Evolutionary conservation across 2,888 invertebrate species (phyloP).

Genomic region (Cryptus armator): DNA sequence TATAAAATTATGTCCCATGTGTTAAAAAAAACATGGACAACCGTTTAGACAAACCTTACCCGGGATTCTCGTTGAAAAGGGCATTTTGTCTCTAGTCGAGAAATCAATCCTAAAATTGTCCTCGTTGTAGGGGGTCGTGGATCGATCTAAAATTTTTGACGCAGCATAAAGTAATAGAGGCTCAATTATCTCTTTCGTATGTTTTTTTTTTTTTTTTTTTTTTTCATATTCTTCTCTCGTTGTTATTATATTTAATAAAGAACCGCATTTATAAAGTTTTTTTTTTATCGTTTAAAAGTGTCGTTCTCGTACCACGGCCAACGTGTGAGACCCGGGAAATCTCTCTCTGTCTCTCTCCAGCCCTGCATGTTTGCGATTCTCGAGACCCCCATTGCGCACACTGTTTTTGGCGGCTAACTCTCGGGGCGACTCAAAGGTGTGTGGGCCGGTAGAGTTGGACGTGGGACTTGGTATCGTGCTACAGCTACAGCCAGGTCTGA

Average conservation of each 20-base stretch:
- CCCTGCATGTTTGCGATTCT: constrained; percentile 13
- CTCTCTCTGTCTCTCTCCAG: neutral
- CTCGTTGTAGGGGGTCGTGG: constrained; percentile 56
- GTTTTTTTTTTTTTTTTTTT: neutral
- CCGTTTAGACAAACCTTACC: constrained; percentile 57
- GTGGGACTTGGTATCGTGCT: constrained; percentile 60
- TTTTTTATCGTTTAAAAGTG: constrained; percentile 17
- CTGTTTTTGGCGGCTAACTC: constrained; percentile 32
- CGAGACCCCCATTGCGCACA: constrained; percentile 16
- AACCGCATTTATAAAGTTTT: neutral
- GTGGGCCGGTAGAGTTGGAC: constrained; percentile 42
- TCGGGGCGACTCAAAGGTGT: constrained; percentile 35
- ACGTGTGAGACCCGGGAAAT: neutral
- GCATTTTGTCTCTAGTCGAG: constrained; percentile 59
- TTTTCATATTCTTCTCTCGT: neutral
- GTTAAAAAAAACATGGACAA: constrained; percentile 19
- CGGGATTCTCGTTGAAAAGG: constrained; percentile 55
- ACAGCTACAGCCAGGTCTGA: constrained; percentile 75
- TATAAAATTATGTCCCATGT: constrained; percentile 14
- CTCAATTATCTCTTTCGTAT: constrained; percentile 19
- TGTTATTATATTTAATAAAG: neutral
- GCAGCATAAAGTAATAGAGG: constrained; percentile 20
- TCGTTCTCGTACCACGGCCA: constrained; percentile 43
- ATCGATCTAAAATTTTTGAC: constrained; percentile 65
- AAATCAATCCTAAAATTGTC: constrained; percentile 64